Percentiles rank a stretch among this genome's conserved stretches.
These are phyloP conservation scores for Lagorchestes hirsutus DNA, from an alignment of 2,797 vertebrate species.

Conservation along the genomic window DNA sequence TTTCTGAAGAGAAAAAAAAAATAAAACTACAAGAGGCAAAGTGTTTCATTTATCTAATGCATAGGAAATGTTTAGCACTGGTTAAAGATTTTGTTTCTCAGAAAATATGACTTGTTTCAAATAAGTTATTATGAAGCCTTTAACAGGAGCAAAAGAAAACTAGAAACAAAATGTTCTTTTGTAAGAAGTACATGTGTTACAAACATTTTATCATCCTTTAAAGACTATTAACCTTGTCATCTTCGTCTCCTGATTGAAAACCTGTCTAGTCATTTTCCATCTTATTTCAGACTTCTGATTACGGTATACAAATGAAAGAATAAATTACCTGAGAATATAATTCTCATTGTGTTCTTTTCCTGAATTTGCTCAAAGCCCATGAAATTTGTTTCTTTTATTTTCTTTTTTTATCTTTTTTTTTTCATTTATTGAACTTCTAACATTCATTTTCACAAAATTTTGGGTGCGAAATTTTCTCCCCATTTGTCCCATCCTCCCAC, in stretches of 20 bases:
- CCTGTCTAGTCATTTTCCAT: not conserved
- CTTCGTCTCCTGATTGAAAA: not conserved
- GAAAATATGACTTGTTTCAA: constrained; percentile 29
- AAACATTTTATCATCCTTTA: constrained; percentile 39
- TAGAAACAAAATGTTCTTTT: constrained; percentile 36
- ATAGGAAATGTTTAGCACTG: not conserved
- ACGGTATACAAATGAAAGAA: constrained; percentile 29
- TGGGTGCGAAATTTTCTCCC: no score
- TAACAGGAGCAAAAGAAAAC: not conserved
- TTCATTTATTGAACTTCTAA: no score
- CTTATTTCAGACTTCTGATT: constrained; percentile 27
- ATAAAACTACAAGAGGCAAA: not conserved
- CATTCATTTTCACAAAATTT: no score
- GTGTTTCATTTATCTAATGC: constrained; percentile 8
- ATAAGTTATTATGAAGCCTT: constrained; percentile 21
- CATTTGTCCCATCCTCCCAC: no score
- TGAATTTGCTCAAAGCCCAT: no score
- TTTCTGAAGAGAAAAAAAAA: not conserved
- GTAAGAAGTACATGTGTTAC: constrained; percentile 11
- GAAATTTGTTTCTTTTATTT: not conserved
- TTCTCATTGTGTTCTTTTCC: not conserved
- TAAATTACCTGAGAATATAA: constrained; percentile 40
- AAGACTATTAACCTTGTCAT: constrained; percentile 48
- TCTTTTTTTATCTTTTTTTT: no score
- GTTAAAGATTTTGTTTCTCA: constrained; percentile 53